Evolutionary conservation across 92 coral and sea anemone genomes (phyloP).

Genomic region (Paramuricea clavata): DNA sequence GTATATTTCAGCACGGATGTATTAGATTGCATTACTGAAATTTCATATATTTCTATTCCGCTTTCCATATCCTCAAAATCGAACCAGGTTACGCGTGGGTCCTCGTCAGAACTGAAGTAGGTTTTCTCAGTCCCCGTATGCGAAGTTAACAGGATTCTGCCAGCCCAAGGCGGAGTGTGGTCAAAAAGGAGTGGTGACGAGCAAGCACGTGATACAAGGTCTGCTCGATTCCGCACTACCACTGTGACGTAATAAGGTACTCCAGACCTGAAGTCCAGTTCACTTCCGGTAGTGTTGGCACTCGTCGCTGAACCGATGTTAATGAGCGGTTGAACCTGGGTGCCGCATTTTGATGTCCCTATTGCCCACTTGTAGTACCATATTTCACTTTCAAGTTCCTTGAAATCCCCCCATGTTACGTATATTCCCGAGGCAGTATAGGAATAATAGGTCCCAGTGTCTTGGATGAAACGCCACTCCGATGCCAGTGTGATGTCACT

Average conservation of each 20-base stretch:
- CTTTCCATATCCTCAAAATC: constrained; percentile 81
- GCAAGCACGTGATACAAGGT: constrained; percentile 84
- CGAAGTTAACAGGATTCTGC: constrained; percentile 59
- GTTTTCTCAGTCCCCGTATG: constrained; percentile 43
- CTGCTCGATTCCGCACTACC: constrained; percentile 85
- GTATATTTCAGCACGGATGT: constrained; percentile 24
- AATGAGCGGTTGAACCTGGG: constrained; percentile 91
- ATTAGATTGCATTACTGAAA: constrained; percentile 45
- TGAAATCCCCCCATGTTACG: constrained; percentile 82
- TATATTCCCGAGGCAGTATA: constrained; percentile 66
- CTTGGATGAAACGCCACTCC: constrained; percentile 72
- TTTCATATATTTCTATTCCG: constrained; percentile 73
- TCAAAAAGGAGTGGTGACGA: constrained; percentile 88
- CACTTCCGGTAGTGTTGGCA: constrained; percentile 80
- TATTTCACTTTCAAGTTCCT: constrained; percentile 84
- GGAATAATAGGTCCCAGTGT: constrained; percentile 73
- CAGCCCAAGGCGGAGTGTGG: constrained; percentile 76
- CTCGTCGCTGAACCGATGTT: constrained; percentile 79
- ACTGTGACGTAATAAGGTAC: constrained; percentile 84
- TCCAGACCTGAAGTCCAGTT: constrained; percentile 71
- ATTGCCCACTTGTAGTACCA: constrained; percentile 99
- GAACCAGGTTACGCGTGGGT: constrained; percentile 67
- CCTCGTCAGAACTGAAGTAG: constrained; percentile 39
- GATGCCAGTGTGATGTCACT: constrained; percentile 71
- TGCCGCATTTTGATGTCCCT: constrained; percentile 88